Evolutionary conservation across 2,797 vertebrate genomes (phyloP), one percentile per base, ranked within the genome.

Genomic region (Pampus argenteus): DNA sequence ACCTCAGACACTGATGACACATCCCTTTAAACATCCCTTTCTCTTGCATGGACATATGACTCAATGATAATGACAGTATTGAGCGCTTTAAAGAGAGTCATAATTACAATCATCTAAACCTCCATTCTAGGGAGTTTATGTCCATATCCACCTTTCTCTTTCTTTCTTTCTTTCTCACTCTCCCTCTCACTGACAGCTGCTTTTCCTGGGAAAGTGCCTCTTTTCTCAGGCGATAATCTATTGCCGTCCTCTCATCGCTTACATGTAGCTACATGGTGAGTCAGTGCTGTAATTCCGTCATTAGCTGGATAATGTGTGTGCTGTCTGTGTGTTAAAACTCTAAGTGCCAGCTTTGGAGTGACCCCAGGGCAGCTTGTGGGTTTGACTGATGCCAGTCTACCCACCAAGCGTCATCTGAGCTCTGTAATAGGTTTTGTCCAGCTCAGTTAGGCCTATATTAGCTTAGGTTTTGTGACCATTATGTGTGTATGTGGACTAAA

Each of bases 271-370:
- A 93, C 94, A 93, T 71, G 90, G 92, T 95, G 93, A 95, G 92
- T 95, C 93, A 94, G 88, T 76, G 89, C 88, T 87, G 92, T 95
- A 94, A 95, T 94, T 94, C 93, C 89, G 76, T 95, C 94, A 95
- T 95, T 95, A 95, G 90, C 86, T 88, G 89, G 91, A 93, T 95
- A 93, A 95, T 94, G 88, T 90, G 85, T 87, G 89, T 86, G 91
- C 86, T 85, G 89, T 91, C 91, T 93, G 83, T 85, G 91, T 88
- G 89, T 93, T 90, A 84, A 87, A 89, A 91, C 92, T 86, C 76
- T 91, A 92, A 92, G 84, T 93, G 92, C 87, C 90, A 91, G 93
- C 90, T 91, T 91, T 90, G 86, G 86, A 81, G 85, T 92, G 90
- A 92, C 92, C 91, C 73, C 36, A 57, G 83, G 90, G 89, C 81